Evolutionary conservation across 2,113 vertebrate genomes (phyloP).

Genomic region (Colossoma macropomum): DNA sequence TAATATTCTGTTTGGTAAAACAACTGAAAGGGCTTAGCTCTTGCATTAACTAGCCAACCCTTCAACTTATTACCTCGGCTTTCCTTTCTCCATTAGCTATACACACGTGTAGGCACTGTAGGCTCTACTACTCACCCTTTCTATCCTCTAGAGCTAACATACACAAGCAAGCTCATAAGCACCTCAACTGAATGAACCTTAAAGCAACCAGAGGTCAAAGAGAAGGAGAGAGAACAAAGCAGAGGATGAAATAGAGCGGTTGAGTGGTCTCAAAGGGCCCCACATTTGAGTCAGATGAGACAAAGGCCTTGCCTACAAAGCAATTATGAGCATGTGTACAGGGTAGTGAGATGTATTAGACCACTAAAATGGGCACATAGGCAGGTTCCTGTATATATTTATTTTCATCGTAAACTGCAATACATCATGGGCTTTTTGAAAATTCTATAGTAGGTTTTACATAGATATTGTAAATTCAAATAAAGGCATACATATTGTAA

Average conservation of each 20-base stretch:
- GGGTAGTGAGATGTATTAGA: too few relatives aligned
- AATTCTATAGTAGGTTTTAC: too few relatives aligned
- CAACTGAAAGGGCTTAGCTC: not conserved
- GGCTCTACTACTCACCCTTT: not conserved
- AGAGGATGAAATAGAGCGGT: slow-evolving; percentile 21
- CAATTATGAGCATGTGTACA: not conserved
- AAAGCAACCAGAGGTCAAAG: not conserved
- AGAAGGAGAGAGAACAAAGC: slow-evolving; percentile 20
- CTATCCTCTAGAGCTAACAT: not conserved
- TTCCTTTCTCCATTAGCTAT: not conserved
- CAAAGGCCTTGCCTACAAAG: not conserved
- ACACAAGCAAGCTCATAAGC: not conserved
- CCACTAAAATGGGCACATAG: too few relatives aligned
- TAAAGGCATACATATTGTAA: too few relatives aligned
- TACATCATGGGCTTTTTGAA: too few relatives aligned
- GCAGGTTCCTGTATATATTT: not conserved
- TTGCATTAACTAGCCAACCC: not conserved
- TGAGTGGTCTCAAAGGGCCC: slow-evolving; percentile 46
- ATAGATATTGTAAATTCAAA: too few relatives aligned
- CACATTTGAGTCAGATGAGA: slow-evolving; percentile 42
- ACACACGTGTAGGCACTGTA: not conserved
- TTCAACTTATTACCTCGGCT: not conserved
- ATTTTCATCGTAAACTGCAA: too few relatives aligned
- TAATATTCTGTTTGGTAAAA: too few relatives aligned
- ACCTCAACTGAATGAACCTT: not conserved